Conservation (phyloP, 2,888 invertebrate genomes). For the Bibio marci region DNA sequence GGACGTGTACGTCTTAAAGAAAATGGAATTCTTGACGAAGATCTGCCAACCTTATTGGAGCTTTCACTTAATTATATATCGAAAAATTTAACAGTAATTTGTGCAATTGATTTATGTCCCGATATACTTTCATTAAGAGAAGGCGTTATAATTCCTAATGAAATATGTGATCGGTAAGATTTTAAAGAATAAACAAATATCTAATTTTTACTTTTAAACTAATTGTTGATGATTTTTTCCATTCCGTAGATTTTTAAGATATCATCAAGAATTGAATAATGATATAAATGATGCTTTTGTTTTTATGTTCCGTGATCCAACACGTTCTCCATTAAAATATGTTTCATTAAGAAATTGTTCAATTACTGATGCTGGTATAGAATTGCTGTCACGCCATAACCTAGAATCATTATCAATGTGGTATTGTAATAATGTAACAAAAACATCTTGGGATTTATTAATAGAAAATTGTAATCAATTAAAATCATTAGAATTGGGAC, state of each 20-base stretch:
- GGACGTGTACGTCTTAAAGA: conserved; percentile 29
- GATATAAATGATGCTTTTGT: conserved; percentile 50
- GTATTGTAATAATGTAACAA: conserved; percentile 51
- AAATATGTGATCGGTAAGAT: conserved; percentile 43
- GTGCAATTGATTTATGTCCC: too few relatives aligned
- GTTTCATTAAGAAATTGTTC: conserved; percentile 53
- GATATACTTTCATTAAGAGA: conserved; percentile 28
- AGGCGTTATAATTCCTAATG: conserved; percentile 45
- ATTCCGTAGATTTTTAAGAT: conserved; percentile 25
- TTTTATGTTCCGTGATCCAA: conserved; percentile 49
- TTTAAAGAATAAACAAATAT: not conserved
- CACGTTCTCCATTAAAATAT: conserved; percentile 46
- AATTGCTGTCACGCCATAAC: conserved; percentile 53
- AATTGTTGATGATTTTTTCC: conserved; percentile 18
- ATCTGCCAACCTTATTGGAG: conserved; percentile 26
- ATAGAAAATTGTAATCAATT: conserved; percentile 52
- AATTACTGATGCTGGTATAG: conserved; percentile 53
- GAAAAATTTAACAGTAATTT: conserved; percentile 23
- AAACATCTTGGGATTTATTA: conserved; percentile 44
- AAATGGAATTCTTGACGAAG: conserved; percentile 27
- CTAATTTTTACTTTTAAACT: not conserved
- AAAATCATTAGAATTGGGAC: conserved; percentile 51
- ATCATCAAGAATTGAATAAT: conserved; percentile 28
- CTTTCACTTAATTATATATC: conserved; percentile 27
- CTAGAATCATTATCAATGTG: conserved; percentile 56